A percentile compares a stretch with the other conserved stretches of the same genome.
Conservation (phyloP, 1,140 invertebrate genomes). For the Diorhabda elongata region DNA sequence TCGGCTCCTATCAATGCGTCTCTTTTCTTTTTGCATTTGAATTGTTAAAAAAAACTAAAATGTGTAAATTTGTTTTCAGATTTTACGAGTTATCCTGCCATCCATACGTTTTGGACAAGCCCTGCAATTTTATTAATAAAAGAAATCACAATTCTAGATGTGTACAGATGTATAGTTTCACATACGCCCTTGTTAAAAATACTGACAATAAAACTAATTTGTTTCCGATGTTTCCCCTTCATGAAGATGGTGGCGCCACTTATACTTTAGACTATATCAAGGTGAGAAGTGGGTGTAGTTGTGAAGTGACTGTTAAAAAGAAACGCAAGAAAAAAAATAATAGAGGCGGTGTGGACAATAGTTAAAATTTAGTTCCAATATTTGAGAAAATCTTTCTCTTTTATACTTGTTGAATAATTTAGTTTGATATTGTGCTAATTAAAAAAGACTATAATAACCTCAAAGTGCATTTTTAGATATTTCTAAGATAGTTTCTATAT, state of each 20-base stretch:
- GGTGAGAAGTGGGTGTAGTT: slow-evolving; percentile 77
- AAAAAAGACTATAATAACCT: too few species aligned
- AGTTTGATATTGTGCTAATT: too few species aligned
- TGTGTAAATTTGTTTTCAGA: slow-evolving; percentile 14
- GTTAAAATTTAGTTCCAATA: not conserved
- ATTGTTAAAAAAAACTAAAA: not conserved
- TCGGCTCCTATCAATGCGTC: too few species aligned
- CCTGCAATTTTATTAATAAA: slow-evolving; percentile 72
- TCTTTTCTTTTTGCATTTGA: not conserved
- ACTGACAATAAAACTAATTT: slow-evolving; percentile 45
- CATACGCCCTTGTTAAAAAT: slow-evolving; percentile 72
- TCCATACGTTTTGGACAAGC: slow-evolving; percentile 63
- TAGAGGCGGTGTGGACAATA: not conserved
- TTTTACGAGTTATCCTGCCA: slow-evolving; percentile 80
- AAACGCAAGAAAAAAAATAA: slow-evolving; percentile 37
- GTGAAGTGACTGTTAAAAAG: slow-evolving; percentile 56
- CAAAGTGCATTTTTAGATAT: too few species aligned
- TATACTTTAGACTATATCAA: slow-evolving; percentile 74
- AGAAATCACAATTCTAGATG: slow-evolving; percentile 68
- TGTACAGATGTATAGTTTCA: slow-evolving; percentile 79
- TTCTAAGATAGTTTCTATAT: too few species aligned
- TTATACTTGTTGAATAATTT: too few species aligned
- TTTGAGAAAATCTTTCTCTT: too few species aligned
- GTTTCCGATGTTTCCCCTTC: slow-evolving; percentile 52
- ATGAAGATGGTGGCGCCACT: slow-evolving; percentile 49